These are phyloP conservation scores for Melanotaenia trifasciata DNA, from an alignment of 2,797 vertebrate genomes.

Conservation along the genomic window DNA sequence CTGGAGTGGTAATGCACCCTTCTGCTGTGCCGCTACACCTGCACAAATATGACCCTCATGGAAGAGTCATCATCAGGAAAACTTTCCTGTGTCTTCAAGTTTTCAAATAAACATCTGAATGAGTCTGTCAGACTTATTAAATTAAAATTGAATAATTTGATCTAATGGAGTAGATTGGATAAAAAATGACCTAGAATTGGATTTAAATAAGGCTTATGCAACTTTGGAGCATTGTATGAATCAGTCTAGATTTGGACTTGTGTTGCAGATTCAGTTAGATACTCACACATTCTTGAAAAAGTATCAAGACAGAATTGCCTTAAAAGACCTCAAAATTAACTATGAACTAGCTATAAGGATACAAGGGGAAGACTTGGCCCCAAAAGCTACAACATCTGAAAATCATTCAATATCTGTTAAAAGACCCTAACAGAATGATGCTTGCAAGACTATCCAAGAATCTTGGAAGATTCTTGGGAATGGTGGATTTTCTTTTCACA, in stretches of 20 bases:
- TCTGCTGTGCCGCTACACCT: neutral
- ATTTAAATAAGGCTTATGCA: neutral
- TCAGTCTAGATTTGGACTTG: neutral
- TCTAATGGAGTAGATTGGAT: neutral
- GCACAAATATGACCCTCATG: constrained; percentile 5
- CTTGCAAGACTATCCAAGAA: neutral
- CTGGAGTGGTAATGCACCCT: neutral
- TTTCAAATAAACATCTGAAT: neutral
- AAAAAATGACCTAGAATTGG: neutral
- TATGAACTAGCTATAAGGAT: neutral
- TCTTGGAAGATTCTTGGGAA: neutral
- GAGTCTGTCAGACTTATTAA: neutral
- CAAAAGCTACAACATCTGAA: neutral
- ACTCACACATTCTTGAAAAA: neutral
- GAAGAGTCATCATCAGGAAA: neutral
- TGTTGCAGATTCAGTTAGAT: neutral
- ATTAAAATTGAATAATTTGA: neutral
- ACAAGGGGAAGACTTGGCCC: neutral
- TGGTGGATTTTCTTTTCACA: no score
- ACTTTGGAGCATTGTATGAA: neutral
- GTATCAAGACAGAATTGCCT: neutral
- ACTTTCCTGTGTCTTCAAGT: no score
- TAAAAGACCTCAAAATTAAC: neutral
- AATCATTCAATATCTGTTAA: neutral
- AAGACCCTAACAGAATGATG: neutral